Percentiles rank a stretch among this genome's conserved stretches.
Evolutionary conservation across 2,113 vertebrate genomes (phyloP).

Genomic region (Hirundichthys speculiger): DNA sequence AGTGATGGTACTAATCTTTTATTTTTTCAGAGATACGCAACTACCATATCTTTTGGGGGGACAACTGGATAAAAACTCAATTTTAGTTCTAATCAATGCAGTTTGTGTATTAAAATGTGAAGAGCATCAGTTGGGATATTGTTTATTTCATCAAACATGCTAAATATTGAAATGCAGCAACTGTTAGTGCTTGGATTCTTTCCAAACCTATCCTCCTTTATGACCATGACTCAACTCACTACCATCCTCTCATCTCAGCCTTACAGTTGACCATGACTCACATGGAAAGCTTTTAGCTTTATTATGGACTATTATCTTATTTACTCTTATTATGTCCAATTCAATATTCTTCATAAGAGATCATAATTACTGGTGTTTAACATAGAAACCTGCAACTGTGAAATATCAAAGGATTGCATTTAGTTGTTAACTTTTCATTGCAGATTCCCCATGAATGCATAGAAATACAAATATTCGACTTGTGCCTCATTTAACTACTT

Average conservation of each 20-base stretch:
- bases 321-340: conserved; percentile 1
- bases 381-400: neutral
- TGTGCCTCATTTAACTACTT: no score
- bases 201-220: conserved; percentile 34
- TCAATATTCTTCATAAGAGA: conserved; percentile 1
- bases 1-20: no score
- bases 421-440: neutral
- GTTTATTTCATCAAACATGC: conserved; percentile 6
- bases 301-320: conserved; percentile 16
- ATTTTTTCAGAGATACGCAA: no score
- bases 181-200: conserved; percentile 23
- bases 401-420: neutral
- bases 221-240: conserved; percentile 48
- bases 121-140: neutral
- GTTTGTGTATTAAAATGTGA: conserved; percentile 6
- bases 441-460: neutral
- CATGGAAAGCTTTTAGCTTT: conserved; percentile 24
- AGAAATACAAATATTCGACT: neutral
- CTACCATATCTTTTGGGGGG: no score
- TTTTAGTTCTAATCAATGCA: neutral
- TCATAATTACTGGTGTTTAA: conserved; percentile 1
- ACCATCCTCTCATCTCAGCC: conserved; percentile 28
- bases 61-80: no score
- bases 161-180: neutral
- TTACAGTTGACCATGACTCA: conserved; percentile 36